Conservation (phyloP, 2,797 vertebrate species). For the Botia almorhae region DNA sequence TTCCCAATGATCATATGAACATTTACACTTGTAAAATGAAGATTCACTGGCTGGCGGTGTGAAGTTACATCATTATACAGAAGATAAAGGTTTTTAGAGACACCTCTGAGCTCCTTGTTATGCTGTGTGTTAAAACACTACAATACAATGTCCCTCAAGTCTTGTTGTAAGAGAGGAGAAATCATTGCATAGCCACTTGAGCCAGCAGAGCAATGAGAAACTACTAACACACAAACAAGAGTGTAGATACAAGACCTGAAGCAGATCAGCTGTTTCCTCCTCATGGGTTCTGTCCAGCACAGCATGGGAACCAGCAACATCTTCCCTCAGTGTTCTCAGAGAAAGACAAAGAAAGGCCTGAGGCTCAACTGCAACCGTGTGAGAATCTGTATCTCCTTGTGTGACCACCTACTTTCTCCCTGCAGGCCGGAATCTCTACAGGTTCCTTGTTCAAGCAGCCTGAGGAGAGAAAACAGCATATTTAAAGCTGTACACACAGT, state of each 20-base stretch:
- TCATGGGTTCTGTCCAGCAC: slow-evolving; percentile 34
- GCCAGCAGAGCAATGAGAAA: slow-evolving; percentile 31
- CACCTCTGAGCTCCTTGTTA: not conserved
- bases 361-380: slow-evolving; percentile 34
- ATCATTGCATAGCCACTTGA: slow-evolving; percentile 15
- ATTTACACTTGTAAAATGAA: not conserved
- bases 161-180: slow-evolving; percentile 22
- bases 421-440: slow-evolving; percentile 34
- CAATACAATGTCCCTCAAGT: slow-evolving; percentile 16
- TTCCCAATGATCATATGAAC: not conserved
- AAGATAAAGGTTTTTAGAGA: slow-evolving; percentile 16
- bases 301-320: not conserved
- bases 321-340: not conserved
- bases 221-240: slow-evolving; percentile 19
- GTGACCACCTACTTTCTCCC: slow-evolving; percentile 36
- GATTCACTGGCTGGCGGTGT: not conserved
- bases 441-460: slow-evolving; percentile 45
- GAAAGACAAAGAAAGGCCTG: slow-evolving; percentile 9
- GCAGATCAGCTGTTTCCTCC: slow-evolving; percentile 26
- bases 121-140: slow-evolving; percentile 19
- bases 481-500: not conserved
- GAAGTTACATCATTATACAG: not conserved
- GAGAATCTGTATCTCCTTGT: slow-evolving; percentile 32
- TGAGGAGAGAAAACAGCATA: too few relatives aligned
- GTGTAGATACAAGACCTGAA: slow-evolving; percentile 3